phyloP scores from a whole-genome alignment of 1,140 invertebrate genomes.

The Nixonia krombeini region DNA sequence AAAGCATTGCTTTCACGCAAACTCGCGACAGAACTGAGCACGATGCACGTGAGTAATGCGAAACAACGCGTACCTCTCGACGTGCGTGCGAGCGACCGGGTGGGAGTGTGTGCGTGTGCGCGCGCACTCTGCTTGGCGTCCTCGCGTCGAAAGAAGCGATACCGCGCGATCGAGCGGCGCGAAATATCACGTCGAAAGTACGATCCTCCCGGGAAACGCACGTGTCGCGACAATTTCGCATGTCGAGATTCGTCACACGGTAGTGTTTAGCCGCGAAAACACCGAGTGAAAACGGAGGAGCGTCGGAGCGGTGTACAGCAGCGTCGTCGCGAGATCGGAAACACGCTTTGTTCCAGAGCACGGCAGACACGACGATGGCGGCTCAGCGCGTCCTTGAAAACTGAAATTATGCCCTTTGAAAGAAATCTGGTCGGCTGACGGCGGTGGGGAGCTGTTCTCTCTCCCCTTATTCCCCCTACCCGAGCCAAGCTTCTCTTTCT shows the following conservation, averaged over 20 bases:
- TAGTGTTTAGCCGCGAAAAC: too few species aligned
- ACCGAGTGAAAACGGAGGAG: background rate
- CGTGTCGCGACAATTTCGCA: slow-evolving; percentile 1
- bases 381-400: slow-evolving; percentile 69
- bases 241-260: too few species aligned
- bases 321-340: slow-evolving; percentile 3
- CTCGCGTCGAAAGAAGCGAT: background rate
- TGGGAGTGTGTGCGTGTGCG: slow-evolving; percentile 6
- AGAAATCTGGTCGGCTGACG: slow-evolving; percentile 64
- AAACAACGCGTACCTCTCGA: background rate
- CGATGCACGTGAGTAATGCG: slow-evolving; percentile 7
- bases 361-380: slow-evolving; percentile 51
- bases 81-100: background rate
- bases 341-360: slow-evolving; percentile 47
- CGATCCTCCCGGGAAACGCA: background rate
- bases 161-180: too few species aligned
- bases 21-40: background rate
- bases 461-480: slow-evolving; percentile 20
- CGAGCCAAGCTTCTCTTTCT: slow-evolving; percentile 16
- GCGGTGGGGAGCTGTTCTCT: slow-evolving; percentile 39
- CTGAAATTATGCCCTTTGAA: slow-evolving; percentile 72
- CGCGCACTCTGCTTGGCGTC: slow-evolving; percentile 14
- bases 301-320: background rate
- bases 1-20: background rate
- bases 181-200: background rate